Base-by-base conservation (phyloP, 2,797 vertebrate species). In the Peromyscus aztecus region DNA sequence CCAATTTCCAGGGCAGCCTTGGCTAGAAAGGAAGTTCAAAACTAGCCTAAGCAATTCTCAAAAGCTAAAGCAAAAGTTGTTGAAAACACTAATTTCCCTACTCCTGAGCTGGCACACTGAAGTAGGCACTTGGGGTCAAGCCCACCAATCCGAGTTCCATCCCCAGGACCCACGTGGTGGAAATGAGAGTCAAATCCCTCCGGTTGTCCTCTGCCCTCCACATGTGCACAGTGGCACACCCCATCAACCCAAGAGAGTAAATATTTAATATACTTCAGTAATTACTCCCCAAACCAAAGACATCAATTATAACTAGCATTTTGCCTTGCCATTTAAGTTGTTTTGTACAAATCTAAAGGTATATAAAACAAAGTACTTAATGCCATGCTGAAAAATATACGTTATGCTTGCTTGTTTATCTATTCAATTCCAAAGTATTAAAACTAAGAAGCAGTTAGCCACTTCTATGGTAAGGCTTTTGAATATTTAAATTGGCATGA, bases 381-480 rank as follows among this genome's bases (percentile, higher is more conserved):
- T 85, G 57, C 8, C 57, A 81, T 8, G 29, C n/a, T 85, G 34
- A 69, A 81, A n/a, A 86, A 69, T 71, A 89, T 21, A 75, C 0
- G 57, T 67, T 71, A 52, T 16, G 16, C 14, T 88, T 91, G 4
- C 6, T 90, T 91, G 4, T 4, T 90, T 37, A 76, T 93, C 61
- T 34, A 75, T 77, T 92, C 80, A 61, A 90, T 82, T 61, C 37
- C 67, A 81, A 95, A 92, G 67, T 89, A 69, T 31, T 57, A 92
- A 92, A 89, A n/a, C 24, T 55, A 31, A 19, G 46, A 29, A 87
- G 43, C n/a, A 67, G 55, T 46, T 10, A 91, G 81, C 4, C 34
- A 1, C 5, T 52, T 77, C 61, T 40, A 81, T 31, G 16, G 19
- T 69, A n/a, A 85, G 21, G 27, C 6, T 90, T 85, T 67, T 65